Conservation (phyloP, 1,140 invertebrate genomes). For the Zeugodacus cucurbitae region DNA sequence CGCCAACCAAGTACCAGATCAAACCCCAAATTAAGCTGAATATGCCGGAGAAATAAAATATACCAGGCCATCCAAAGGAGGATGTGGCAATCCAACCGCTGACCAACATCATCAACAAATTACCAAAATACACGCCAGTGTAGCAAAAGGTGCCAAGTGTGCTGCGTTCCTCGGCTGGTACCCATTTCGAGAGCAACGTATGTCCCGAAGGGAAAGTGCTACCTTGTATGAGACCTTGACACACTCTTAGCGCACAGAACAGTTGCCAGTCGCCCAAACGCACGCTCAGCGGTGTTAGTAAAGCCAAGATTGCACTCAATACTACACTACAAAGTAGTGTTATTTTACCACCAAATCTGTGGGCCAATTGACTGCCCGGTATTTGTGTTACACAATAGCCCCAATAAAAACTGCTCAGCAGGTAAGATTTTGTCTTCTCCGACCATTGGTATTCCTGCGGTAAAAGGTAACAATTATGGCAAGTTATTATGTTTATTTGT, state of each 20-base stretch:
- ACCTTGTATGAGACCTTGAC: slow-evolving; percentile 81
- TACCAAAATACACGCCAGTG: slow-evolving; percentile 75
- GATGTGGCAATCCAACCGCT: slow-evolving; percentile 73
- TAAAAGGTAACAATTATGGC: too few species aligned
- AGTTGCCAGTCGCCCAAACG: slow-evolving; percentile 69
- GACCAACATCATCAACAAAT: slow-evolving; percentile 72
- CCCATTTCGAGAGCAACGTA: slow-evolving; percentile 81
- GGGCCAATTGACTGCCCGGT: slow-evolving; percentile 73
- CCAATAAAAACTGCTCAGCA: slow-evolving; percentile 74
- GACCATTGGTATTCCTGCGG: slow-evolving; percentile 17
- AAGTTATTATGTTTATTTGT: too few species aligned
- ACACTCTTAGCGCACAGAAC: slow-evolving; percentile 69
- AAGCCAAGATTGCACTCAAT: slow-evolving; percentile 59
- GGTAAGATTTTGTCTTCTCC: slow-evolving; percentile 48
- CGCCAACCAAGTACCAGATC: slow-evolving; percentile 72
- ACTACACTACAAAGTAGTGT: not conserved
- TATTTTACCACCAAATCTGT: slow-evolving; percentile 71
- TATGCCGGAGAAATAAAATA: slow-evolving; percentile 79
- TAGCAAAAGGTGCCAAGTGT: slow-evolving; percentile 70
- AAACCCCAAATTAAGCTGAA: slow-evolving; percentile 67
- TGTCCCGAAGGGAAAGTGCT: slow-evolving; percentile 82
- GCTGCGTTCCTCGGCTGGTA: slow-evolving; percentile 69
- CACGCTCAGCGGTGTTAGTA: slow-evolving; percentile 61
- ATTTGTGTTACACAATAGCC: slow-evolving; percentile 68
- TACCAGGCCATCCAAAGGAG: slow-evolving; percentile 75